Conservation (phyloP, 1,140 invertebrate genomes). For the Heliconius himera region DNA sequence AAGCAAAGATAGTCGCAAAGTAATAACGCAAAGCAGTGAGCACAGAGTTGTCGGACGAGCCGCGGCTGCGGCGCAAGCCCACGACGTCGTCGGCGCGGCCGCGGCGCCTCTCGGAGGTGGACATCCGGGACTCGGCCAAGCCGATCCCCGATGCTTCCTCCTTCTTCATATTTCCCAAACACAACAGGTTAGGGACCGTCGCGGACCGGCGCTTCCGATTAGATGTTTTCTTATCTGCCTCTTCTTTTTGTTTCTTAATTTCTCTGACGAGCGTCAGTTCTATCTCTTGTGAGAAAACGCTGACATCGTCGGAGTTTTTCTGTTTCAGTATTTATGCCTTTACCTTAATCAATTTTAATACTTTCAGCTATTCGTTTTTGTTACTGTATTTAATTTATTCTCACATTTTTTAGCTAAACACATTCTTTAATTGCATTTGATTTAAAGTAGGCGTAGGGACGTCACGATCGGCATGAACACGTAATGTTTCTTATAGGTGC, state of each 20-base stretch:
- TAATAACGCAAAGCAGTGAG: conserved; percentile 69
- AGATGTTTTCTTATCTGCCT: conserved; percentile 34
- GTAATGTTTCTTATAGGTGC: conserved; percentile 8
- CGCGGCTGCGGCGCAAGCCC: conserved; percentile 73
- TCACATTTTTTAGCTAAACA: conserved; percentile 38
- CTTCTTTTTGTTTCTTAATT: conserved; percentile 29
- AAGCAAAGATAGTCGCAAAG: too few species aligned
- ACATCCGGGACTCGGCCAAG: conserved; percentile 92
- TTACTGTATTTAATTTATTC: conserved; percentile 36
- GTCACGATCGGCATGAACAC: conserved; percentile 17
- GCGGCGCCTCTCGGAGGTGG: conserved; percentile 94
- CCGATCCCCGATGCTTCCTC: conserved; percentile 96
- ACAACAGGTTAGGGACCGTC: conserved; percentile 89
- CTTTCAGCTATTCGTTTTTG: conserved; percentile 39
- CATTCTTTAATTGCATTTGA: conserved; percentile 30
- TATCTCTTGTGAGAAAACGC: not conserved
- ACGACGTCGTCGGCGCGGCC: conserved; percentile 88
- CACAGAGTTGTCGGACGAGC: conserved; percentile 74
- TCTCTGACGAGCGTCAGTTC: conserved; percentile 17
- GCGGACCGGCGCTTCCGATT: conserved; percentile 36
- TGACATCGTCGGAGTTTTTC: conserved; percentile 32
- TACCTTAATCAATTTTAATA: conserved; percentile 47
- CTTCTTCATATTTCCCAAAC: conserved; percentile 97
- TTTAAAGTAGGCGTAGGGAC: conserved; percentile 26
- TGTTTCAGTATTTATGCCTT: conserved; percentile 49